Base-by-base conservation (phyloP, 2,113 vertebrate species). In the Okapia johnstoni region DNA sequence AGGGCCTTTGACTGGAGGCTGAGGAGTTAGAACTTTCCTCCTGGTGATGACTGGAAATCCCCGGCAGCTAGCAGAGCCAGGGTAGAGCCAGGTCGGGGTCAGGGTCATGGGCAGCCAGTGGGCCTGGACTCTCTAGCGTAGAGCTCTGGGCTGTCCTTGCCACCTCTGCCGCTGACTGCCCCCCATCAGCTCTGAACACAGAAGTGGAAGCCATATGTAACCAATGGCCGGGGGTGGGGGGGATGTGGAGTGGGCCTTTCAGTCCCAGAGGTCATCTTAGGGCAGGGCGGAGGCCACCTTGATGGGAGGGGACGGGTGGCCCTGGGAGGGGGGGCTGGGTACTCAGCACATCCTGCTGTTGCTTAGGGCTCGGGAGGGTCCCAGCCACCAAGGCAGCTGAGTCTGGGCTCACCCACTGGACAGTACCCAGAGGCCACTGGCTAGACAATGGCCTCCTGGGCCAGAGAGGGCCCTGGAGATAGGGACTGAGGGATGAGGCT, bases 381-480 rank as follows among this genome's bases (percentile, higher is more conserved):
- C 95, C 81, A 36, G 60, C 50, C 25, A 5, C 2, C 43, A 92
- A 98, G 77, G 86, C 90, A 12, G 95, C 92, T 19, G 48, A 81
- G 6, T 46, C 25, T 36, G 33, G 21, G 63, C 93, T 96, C 26
- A 84, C 85, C 86, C 33, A 11, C 90, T 97, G 6, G 83, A 79
- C 14, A 73, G 96, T 66, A 92, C 50, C 95, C 87, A 83, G 52
- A 79, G 54, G 15, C 93, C 23, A 0, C 86, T 52, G 12, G 88
- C 36, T 19, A 2, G 89, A 77, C 40, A 96, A 79, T 19, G 96
- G 26, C 92, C 92, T 43, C 96, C 96, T 40, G 97, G 15, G 88
- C 95, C 97, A 95, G 57, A 46, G 30, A 66, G 66, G 95, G 54
- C 25, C 46, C 46, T n/a, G 43, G 13, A 57, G 50, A 16, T 4